Evolutionary conservation across 2,113 vertebrate genomes (phyloP), one percentile per base, ranked within the genome.

Genomic region (Chroicocephalus ridibundus): DNA sequence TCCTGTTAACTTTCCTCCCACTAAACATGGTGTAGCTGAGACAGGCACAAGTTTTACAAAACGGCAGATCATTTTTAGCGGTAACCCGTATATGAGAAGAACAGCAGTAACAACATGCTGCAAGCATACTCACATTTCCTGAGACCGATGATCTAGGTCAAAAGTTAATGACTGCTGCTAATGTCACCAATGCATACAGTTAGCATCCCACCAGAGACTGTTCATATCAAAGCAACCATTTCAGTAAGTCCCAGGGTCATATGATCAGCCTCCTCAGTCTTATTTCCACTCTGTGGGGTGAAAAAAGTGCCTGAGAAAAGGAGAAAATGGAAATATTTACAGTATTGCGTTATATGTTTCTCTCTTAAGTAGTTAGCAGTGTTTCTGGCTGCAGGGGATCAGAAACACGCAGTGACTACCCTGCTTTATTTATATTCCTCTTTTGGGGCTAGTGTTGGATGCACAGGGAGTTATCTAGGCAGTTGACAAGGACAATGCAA

Each of bases 291-390:
- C 78, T 91, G 38, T 71, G 15, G 61, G 47, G 52, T 88, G 51
- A 71, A 90, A 77, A 84, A 85, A 64, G 8, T 86, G 47, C 79
- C 62, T 92, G 75, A 93, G 82, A 94, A 93, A 90, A 70, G 62
- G 85, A 65, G n/a, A 79, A 87, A 94, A 91, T 20, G 21, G 42
- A 87, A 76, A 49, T 61, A 88, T 91, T 78, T 89, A 76, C 49
- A 82, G 34, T 40, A 46, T 22, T 71, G 13, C 38, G 40, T 61
- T 75, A 9, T 17, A 18, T 64, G 12, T 62, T 93, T 84, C 54
- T 80, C 34, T 76, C 65, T 60, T 46, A 51, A 64, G 49, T 32
- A 83, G 38, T 74, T 46, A 64, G 42, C 36, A n/a, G 82, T 4
- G 65, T 77, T 94, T 68, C 82, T 90, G 76, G 21, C 81, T 47